These are phyloP conservation scores for Sphaerodactylus townsendi DNA, from an alignment of 2,113 vertebrate species.

Conservation along the genomic window DNA sequence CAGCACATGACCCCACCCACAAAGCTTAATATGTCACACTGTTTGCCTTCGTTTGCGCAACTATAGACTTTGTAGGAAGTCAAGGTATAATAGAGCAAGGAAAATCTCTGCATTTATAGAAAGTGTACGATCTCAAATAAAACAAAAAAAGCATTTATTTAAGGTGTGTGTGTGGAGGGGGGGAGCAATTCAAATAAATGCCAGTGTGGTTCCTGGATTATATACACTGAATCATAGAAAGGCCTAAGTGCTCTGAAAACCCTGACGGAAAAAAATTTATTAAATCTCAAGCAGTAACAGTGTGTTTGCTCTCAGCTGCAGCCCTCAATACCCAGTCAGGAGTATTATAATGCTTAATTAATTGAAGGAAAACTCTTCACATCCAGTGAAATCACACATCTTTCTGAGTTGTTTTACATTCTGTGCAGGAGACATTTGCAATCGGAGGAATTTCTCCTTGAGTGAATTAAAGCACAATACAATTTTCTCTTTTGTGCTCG, in stretches of 20 bases:
- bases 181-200: neutral
- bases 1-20: neutral
- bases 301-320: conserved; percentile 24
- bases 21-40: neutral
- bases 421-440: conserved; percentile 1
- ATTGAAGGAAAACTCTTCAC: conserved; percentile 30
- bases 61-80: neutral
- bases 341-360: conserved; percentile 31
- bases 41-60: neutral
- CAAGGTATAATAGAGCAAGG: neutral
- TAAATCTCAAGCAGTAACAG: conserved; percentile 20
- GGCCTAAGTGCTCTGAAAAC: conserved; percentile 22
- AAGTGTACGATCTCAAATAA: neutral
- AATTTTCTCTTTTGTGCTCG: conserved; percentile 2
- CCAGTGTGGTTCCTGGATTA: conserved; percentile 15
- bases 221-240: neutral
- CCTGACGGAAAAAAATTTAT: neutral
- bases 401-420: conserved; percentile 12
- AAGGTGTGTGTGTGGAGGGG: too few relatives aligned
- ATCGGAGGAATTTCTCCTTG: conserved; percentile 19
- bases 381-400: conserved; percentile 46
- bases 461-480: conserved; percentile 21
- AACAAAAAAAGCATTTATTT: neutral
- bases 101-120: neutral
- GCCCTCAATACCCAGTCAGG: conserved; percentile 10